These are phyloP conservation scores for Butastur rufipennis DNA, from an alignment of 2,113 vertebrate genomes.

Conservation along the genomic window DNA sequence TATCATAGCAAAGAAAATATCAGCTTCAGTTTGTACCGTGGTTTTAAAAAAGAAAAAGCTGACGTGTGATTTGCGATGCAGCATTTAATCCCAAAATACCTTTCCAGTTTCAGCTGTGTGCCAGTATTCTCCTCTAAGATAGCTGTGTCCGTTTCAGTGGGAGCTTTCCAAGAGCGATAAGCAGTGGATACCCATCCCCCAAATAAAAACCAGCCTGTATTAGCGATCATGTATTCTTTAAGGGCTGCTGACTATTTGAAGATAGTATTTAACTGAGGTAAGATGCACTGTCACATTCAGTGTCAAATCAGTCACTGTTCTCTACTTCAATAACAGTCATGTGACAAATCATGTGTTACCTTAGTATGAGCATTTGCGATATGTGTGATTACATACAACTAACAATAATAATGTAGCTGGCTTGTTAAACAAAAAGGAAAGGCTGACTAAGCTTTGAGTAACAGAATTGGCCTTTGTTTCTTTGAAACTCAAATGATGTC, in stretches of 20 bases:
- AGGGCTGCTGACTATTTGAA: background rate
- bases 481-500: background rate
- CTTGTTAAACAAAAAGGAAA: background rate
- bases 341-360: background rate
- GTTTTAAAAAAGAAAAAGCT: background rate
- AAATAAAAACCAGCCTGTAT: background rate
- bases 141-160: background rate
- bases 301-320: background rate
- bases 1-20: background rate
- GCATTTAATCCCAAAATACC: background rate
- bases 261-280: background rate
- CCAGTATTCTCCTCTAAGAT: background rate
- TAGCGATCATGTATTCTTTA: background rate
- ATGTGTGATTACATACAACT: background rate
- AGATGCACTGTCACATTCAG: background rate
- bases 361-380: background rate
- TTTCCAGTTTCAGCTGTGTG: background rate
- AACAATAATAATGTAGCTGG: background rate
- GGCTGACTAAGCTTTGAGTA: background rate
- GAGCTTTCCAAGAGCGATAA: background rate
- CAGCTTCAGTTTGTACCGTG: background rate
- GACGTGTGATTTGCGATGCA: background rate
- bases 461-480: background rate
- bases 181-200: background rate
- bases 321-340: background rate